Percentiles rank a stretch among this genome's conserved stretches.
phyloP scores from a whole-genome alignment of 2,888 invertebrate genomes.

The Onchidella celtica region DNA sequence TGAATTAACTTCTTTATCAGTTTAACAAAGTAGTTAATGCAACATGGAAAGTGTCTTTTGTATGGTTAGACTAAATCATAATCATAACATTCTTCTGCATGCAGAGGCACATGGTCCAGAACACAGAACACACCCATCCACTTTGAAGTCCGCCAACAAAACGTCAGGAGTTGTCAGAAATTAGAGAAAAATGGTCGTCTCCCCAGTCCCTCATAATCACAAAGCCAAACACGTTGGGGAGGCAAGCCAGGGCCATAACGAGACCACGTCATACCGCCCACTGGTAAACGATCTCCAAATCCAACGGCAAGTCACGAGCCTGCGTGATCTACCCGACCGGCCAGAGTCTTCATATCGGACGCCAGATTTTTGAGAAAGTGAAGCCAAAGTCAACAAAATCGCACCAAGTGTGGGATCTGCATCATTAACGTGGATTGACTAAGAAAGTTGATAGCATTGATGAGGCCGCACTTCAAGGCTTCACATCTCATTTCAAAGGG shows the following conservation, averaged over 20 bases:
- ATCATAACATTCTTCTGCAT: too few species aligned
- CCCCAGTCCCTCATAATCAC: constrained; percentile 3
- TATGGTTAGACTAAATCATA: too few species aligned
- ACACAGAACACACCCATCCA: too few species aligned
- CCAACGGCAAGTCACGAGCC: constrained; percentile 20
- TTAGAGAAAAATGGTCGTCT: background rate
- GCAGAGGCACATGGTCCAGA: too few species aligned
- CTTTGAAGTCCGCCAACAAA: background rate
- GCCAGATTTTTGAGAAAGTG: constrained; percentile 3
- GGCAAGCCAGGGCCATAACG: constrained; percentile 25
- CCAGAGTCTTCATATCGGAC: background rate
- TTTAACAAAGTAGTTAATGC: too few species aligned
- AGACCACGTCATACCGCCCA: constrained; percentile 10
- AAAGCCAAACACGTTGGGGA: constrained; percentile 2
- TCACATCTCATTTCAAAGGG: too few species aligned
- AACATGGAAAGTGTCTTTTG: too few species aligned
- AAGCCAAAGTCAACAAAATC: constrained; percentile 27
- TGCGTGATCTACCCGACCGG: constrained; percentile 21
- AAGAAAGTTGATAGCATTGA: constrained; percentile 15
- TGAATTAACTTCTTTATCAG: too few species aligned
- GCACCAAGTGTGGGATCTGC: background rate
- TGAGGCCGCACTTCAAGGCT: background rate
- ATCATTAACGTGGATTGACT: constrained; percentile 16
- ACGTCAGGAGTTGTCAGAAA: background rate
- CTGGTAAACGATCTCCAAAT: constrained; percentile 1